Base-by-base conservation (phyloP, 2,888 invertebrate genomes). In the Epirrhoe tristata region DNA sequence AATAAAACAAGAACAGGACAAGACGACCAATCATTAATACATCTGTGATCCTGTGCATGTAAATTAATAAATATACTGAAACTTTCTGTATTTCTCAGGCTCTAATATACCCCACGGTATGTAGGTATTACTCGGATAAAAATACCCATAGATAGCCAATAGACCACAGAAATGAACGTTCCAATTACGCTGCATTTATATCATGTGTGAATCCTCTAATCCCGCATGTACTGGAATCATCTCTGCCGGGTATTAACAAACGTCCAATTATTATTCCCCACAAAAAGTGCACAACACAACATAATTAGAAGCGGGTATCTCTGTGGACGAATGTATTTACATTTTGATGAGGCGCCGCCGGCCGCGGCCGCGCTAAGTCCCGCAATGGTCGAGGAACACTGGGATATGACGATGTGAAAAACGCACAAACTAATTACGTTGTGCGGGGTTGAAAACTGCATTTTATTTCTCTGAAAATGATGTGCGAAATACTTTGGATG, bases 311-410 rank as follows among this genome's bases (percentile, higher is more conserved):
- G 66, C 63, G 60, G 60, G 59, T 61, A 56, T 69, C 62, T 58
- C 54, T 62, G 50, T 46, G 36, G 14, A 34, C 67, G 58, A 65
- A 58, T 63, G 62, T 56, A 74, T 76, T 74, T 69, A 63, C 74
- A 74, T 76, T 73, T 76, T 72, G 68, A 74, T 74, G 73, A 76
- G 73, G 56, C 58, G 61, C 46, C 69, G 61, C 43, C 17, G 62
- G 66, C 64, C 50, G 16, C 31, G 57, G 10, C 34, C 50, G 57
- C 46, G 50, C 7, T 58, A 64, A 64, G 56, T 67, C 70, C 61
- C 58, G 63, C 72, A 56, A 66, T 65, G 66, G 67, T 70, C 43
- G 32, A 65, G 55, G 71, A 72, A 66, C 60, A 58, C 58, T 60
- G 57, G 58, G 71, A 73, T 64, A 72, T 56, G 43, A 59, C 50